These are phyloP conservation scores for Seladonia tumulorum DNA, from an alignment of 2,888 invertebrate species.

Conservation along the genomic window DNA sequence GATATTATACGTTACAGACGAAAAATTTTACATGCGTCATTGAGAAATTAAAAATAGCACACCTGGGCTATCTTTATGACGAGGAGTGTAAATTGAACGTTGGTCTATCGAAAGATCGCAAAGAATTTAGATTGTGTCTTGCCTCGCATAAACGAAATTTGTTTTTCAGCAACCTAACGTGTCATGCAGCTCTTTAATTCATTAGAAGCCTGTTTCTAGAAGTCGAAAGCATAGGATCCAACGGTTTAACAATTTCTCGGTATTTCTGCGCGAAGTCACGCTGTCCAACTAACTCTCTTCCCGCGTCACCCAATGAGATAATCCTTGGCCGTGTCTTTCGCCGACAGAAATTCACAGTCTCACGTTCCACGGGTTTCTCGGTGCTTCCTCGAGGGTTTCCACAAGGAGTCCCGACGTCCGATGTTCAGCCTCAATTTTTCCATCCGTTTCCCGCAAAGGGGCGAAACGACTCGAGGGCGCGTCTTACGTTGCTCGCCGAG, in stretches of 20 bases:
- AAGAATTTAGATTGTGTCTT: not conserved
- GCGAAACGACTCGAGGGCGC: conserved; percentile 19
- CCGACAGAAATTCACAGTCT: not conserved
- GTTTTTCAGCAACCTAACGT: not conserved
- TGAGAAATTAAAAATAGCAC: no score
- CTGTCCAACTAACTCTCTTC: not conserved
- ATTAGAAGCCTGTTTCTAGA: not conserved
- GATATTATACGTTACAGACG: no score
- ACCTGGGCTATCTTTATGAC: no score
- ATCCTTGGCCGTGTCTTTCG: not conserved
- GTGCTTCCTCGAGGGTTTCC: conserved; percentile 4
- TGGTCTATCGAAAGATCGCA: no score
- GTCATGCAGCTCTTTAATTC: not conserved
- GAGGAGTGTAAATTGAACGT: no score
- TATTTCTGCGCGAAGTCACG: not conserved
- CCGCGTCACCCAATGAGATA: not conserved
- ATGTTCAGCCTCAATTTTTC: conserved; percentile 19
- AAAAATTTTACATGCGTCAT: no score
- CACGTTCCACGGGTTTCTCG: not conserved
- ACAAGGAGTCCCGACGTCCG: not conserved
- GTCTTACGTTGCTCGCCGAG: not conserved
- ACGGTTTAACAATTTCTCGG: not conserved
- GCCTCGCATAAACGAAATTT: not conserved
- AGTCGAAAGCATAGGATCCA: not conserved
- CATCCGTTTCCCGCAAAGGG: conserved; percentile 26